These are phyloP conservation scores for Eospalax fontanierii DNA, from an alignment of 2,797 vertebrate species.

Conservation along the genomic window DNA sequence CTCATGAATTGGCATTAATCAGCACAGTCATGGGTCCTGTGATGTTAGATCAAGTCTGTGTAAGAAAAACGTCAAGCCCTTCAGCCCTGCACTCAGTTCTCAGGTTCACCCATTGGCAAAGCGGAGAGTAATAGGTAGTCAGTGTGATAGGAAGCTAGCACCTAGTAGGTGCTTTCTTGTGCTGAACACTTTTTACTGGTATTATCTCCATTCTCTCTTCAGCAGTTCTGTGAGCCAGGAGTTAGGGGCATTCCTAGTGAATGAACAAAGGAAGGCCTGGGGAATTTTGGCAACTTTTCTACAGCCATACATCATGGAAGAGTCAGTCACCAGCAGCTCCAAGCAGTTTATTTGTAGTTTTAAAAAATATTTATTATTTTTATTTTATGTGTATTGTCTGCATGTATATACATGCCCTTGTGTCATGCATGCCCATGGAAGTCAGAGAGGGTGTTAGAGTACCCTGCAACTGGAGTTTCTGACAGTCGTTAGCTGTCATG, in stretches of 20 bases:
- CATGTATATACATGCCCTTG: too few species aligned
- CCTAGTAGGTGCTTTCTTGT: background rate
- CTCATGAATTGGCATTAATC: slow-evolving; percentile 29
- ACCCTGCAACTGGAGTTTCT: too few species aligned
- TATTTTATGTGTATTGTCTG: too few species aligned
- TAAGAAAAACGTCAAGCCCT: slow-evolving; percentile 37
- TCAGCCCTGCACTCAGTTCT: background rate
- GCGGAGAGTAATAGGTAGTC: background rate
- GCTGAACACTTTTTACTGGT: background rate
- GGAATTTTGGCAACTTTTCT: background rate
- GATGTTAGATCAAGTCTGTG: background rate
- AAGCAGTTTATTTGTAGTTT: background rate
- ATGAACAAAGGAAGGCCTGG: background rate
- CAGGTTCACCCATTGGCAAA: background rate
- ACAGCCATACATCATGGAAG: background rate
- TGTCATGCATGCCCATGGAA: too few species aligned
- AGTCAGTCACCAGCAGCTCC: background rate
- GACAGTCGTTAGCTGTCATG: too few species aligned
- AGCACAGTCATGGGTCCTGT: background rate
- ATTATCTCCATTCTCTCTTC: background rate
- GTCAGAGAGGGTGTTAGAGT: too few species aligned
- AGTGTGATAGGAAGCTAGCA: background rate
- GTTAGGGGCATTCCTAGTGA: background rate
- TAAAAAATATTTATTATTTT: too few species aligned
- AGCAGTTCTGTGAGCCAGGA: background rate